Conservation (phyloP, 2,888 invertebrate genomes). For the Sphecodes monilicornis region DNA sequence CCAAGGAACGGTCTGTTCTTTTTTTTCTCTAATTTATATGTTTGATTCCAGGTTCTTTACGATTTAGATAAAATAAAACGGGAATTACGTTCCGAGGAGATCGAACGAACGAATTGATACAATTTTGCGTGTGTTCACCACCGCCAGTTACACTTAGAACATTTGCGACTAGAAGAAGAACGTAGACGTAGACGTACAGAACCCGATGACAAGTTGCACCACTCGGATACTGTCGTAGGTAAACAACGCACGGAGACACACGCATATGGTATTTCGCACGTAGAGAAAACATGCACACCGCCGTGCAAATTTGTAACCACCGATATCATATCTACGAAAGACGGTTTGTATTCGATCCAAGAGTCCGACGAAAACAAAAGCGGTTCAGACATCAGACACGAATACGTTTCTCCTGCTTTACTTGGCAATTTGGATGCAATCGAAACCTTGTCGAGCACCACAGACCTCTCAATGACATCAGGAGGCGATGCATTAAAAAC, state of each 20-base stretch:
- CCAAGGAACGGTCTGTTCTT: not conserved
- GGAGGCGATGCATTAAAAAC: conserved; percentile 43
- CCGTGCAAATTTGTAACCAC: conserved; percentile 62
- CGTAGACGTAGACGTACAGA: conserved; percentile 55
- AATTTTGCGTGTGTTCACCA: conserved; percentile 83
- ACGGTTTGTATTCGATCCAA: conserved; percentile 32
- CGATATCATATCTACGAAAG: conserved; percentile 54
- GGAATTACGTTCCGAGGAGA: conserved; percentile 67
- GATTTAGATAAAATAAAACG: conserved; percentile 85
- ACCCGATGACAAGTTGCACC: conserved; percentile 53
- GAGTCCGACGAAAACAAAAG: conserved; percentile 1
- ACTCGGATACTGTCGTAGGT: conserved; percentile 50
- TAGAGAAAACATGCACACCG: conserved; percentile 56
- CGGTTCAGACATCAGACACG: conserved; percentile 18
- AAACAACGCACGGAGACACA: conserved; percentile 80
- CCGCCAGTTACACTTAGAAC: conserved; percentile 76
- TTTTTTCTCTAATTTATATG: not conserved
- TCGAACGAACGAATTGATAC: conserved; percentile 78
- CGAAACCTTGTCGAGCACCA: conserved; percentile 39
- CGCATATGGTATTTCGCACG: conserved; percentile 76
- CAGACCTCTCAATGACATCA: conserved; percentile 31
- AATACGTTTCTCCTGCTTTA: conserved; percentile 28
- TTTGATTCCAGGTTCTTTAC: conserved; percentile 84
- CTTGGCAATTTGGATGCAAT: conserved; percentile 34
- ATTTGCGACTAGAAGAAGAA: conserved; percentile 68